phyloP scores from a whole-genome alignment of 2,888 invertebrate species.

The Eilema griseolum region DNA sequence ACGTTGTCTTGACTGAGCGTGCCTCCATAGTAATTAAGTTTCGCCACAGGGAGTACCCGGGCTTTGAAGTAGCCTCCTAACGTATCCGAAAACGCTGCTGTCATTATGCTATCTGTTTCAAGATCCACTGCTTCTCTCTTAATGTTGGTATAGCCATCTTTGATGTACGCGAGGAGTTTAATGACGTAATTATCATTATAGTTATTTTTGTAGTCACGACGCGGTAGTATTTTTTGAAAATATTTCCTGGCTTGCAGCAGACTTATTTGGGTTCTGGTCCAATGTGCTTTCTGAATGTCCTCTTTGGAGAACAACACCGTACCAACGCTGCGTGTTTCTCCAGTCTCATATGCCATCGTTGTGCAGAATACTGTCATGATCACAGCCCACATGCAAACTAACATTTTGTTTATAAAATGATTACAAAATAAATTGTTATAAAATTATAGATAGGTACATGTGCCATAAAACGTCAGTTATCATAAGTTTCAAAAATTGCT shows the following conservation, averaged over 20 bases:
- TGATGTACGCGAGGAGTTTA: constrained; percentile 64
- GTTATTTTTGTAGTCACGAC: constrained; percentile 54
- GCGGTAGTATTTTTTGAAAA: constrained; percentile 70
- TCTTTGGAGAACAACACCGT: constrained; percentile 67
- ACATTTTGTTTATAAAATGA: constrained; percentile 60
- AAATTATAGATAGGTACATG: constrained; percentile 45
- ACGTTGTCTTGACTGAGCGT: constrained; percentile 85
- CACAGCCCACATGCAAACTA: constrained; percentile 52
- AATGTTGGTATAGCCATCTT: constrained; percentile 59
- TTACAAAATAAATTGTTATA: constrained; percentile 62
- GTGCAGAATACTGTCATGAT: constrained; percentile 46
- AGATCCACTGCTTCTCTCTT: constrained; percentile 59
- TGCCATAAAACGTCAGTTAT: constrained; percentile 12
- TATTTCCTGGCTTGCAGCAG: constrained; percentile 66
- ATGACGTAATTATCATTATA: constrained; percentile 63
- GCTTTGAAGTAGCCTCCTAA: constrained; percentile 88
- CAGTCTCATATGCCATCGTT: constrained; percentile 25
- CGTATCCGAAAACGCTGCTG: constrained; percentile 78
- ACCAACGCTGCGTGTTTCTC: constrained; percentile 60
- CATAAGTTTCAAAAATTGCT: background rate
- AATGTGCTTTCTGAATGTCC: constrained; percentile 60
- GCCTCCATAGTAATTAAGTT: constrained; percentile 88
- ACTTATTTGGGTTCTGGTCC: constrained; percentile 62
- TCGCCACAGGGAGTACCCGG: constrained; percentile 87
- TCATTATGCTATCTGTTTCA: constrained; percentile 61